A percentile compares a stretch with the other conserved stretches of the same genome.
Evolutionary conservation across 1,140 invertebrate species (phyloP).

Genomic region (Delia radicum): DNA sequence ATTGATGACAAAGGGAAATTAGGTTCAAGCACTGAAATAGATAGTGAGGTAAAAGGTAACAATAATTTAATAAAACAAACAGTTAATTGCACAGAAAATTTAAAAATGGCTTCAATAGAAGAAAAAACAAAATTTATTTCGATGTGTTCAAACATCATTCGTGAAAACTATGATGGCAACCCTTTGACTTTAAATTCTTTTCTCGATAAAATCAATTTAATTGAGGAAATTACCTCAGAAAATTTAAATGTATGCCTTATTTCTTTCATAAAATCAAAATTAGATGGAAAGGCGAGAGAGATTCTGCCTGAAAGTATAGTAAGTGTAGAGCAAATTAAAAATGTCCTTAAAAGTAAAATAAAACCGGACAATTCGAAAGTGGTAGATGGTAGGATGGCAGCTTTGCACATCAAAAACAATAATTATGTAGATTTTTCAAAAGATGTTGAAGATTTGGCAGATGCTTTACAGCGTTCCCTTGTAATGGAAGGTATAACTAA

Average conservation of each 20-base stretch:
- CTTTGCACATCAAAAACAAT: not conserved
- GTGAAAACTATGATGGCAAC: no score
- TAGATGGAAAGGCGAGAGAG: not conserved
- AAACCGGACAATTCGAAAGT: not conserved
- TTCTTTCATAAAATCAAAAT: not conserved
- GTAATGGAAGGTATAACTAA: conserved; percentile 9
- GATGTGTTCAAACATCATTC: no score
- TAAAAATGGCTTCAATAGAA: no score
- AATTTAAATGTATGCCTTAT: not conserved
- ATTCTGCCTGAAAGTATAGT: not conserved
- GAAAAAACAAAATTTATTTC: no score
- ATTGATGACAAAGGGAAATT: not conserved
- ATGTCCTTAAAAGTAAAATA: not conserved
- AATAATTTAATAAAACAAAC: no score
- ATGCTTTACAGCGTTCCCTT: conserved; percentile 3
- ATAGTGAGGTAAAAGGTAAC: not conserved
- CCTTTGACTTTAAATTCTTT: no score
- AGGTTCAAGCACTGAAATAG: not conserved
- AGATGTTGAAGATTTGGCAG: not conserved
- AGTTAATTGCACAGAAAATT: no score
- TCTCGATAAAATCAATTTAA: no score
- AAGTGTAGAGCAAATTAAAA: not conserved
- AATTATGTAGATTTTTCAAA: conserved; percentile 1
- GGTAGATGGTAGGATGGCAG: not conserved
- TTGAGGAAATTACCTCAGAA: not conserved